A percentile compares a stretch with the other conserved stretches of the same genome.
Conservation (phyloP, 2,113 vertebrate species). For the Hydropotes inermis region DNA sequence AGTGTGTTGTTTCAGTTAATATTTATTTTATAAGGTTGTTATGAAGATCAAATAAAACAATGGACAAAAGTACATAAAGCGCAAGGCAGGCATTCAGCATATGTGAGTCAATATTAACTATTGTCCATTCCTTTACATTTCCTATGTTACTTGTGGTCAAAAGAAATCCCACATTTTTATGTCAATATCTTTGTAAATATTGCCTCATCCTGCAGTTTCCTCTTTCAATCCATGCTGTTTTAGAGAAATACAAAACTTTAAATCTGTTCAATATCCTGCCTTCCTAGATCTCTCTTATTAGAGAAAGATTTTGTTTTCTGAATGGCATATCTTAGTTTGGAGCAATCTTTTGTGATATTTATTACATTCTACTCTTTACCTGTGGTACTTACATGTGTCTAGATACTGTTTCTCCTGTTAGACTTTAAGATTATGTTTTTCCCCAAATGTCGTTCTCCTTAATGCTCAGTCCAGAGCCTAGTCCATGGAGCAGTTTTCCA, state of each 20-base stretch:
- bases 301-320: neutral
- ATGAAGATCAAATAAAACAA: slow-evolving; percentile 2
- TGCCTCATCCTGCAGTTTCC: neutral
- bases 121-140: neutral
- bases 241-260: neutral
- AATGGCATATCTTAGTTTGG: neutral
- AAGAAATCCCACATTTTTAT: neutral
- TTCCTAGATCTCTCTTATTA: neutral
- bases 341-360: neutral
- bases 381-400: neutral
- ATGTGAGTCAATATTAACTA: neutral
- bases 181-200: neutral
- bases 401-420: neutral
- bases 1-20: slow-evolving; percentile 5
- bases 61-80: neutral
- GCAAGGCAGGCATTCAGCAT: neutral
- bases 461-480: neutral
- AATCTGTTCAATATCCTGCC: neutral
- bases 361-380: neutral
- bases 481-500: neutral
- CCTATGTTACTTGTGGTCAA: neutral
- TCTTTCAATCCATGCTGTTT: neutral
- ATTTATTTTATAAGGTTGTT: neutral
- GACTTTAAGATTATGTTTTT: neutral
- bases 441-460: no score